Base-by-base conservation (phyloP, 1,140 invertebrate species). In the Oreohelix idahoensis region DNA sequence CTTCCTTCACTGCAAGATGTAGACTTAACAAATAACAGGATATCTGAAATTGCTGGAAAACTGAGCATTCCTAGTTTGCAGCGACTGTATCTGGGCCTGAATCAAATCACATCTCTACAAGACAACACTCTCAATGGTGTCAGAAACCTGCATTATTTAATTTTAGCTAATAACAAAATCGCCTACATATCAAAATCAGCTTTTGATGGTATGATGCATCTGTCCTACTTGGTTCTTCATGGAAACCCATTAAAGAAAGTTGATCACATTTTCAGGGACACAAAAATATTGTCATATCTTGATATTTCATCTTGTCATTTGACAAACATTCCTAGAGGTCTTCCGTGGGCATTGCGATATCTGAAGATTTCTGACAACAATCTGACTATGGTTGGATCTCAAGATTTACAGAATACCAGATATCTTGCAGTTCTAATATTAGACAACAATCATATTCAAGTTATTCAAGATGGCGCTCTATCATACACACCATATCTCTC, bases 271-370 rank as follows among this genome's bases (percentile, higher is more conserved):
- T 86, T 89, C 53, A 35, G 45, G 32, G 17, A 35, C 20, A 15
- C 71, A 39, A 10, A 20, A 13, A 36, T 17, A 1, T 73, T 90
- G 29, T 82, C 84, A 0, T 96, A 95, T 78, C 95, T 97, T 35
- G 96, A 97, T 89, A 95, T 96, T 0, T 96, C 96, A 0, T 94
- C 95, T 66, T 96, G 96, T 0, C 95, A 96, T 45, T 93, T 98
- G 26, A 94, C 94, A 77, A 94, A 95, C 88, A 95, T 98, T 58
- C 97, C 97, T 2, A 95, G 95, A 79, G 95, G 96, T 69, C 93
- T 98, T 49, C 97, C 97, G 17, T 95, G 96, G 90, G 96, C 96
- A 0, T 95, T 97, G 26, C 93, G 96, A 49, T 95, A 95, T 84
- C 92, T 98, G 35, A 94, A 95, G 66, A 71, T 87, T 23, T 84